phyloP scores from a whole-genome alignment of 2,888 invertebrate species.

The Drosophila atroscutellata region DNA sequence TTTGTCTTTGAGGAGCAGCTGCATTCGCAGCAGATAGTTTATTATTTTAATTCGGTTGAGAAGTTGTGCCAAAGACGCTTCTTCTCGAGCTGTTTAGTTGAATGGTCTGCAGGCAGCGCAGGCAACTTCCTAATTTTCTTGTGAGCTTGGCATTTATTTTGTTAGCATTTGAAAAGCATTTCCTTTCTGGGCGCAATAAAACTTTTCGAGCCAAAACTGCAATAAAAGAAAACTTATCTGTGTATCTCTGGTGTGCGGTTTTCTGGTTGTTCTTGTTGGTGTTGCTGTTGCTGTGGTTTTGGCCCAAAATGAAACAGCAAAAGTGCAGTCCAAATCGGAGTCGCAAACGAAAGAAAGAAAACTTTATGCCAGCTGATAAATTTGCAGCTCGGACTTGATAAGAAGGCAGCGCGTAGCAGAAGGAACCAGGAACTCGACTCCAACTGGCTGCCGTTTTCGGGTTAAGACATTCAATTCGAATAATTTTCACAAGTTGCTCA shows the following conservation, averaged over 20 bases:
- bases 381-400: slow-evolving; percentile 77
- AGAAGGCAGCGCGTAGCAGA: slow-evolving; percentile 50
- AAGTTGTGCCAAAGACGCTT: slow-evolving; percentile 48
- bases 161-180: slow-evolving; percentile 77
- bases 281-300: slow-evolving; percentile 27
- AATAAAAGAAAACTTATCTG: slow-evolving; percentile 79
- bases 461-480: slow-evolving; percentile 77
- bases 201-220: slow-evolving; percentile 69
- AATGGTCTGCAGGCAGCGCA: slow-evolving; percentile 30
- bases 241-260: slow-evolving; percentile 52
- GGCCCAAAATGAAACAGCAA: slow-evolving; percentile 35
- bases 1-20: slow-evolving; percentile 55
- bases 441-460: slow-evolving; percentile 35
- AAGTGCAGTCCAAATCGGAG: slow-evolving; percentile 32
- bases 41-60: slow-evolving; percentile 74
- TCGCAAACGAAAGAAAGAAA: slow-evolving; percentile 50
- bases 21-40: slow-evolving; percentile 52
- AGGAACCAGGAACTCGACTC: neutral
- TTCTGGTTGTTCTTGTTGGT: slow-evolving; percentile 3
- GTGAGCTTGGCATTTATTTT: slow-evolving; percentile 58
- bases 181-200: slow-evolving; percentile 67
- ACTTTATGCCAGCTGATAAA: slow-evolving; percentile 78
- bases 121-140: slow-evolving; percentile 60
- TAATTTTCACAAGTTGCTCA: slow-evolving; percentile 62
- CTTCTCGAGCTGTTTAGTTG: slow-evolving; percentile 60